A percentile compares a stretch with the other conserved stretches of the same genome.
Evolutionary conservation across 2,113 vertebrate genomes (phyloP).

Genomic region (Gallinago paraguaiae): DNA sequence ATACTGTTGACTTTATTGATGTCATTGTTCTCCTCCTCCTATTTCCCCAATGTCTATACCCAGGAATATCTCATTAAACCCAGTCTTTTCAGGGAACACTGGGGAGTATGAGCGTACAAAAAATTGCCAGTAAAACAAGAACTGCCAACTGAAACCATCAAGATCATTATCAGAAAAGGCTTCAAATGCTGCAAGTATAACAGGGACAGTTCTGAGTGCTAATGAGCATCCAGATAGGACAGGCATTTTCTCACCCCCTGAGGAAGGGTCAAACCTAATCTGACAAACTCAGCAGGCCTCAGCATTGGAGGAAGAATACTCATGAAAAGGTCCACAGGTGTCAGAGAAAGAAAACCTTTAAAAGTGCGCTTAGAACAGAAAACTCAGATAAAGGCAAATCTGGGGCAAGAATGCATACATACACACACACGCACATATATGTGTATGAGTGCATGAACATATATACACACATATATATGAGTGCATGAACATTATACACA

Average conservation of each 20-base stretch:
- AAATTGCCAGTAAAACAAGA: slow-evolving; percentile 51
- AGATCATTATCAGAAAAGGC: slow-evolving; percentile 59
- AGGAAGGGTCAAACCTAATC: slow-evolving; percentile 52
- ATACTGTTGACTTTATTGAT: slow-evolving; percentile 45
- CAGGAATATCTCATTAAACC: slow-evolving; percentile 66
- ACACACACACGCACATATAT: not conserved
- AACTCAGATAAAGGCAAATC: not conserved
- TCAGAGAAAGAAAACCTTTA: slow-evolving; percentile 13
- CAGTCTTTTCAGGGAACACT: not conserved
- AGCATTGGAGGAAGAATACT: not conserved
- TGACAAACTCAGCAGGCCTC: slow-evolving; percentile 29
- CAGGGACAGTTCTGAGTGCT: slow-evolving; percentile 21
- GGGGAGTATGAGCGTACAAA: slow-evolving; percentile 20
- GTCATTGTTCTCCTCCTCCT: slow-evolving; percentile 62
- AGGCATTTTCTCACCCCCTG: slow-evolving; percentile 18
- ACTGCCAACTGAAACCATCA: slow-evolving; percentile 42
- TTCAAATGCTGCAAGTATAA: slow-evolving; percentile 50
- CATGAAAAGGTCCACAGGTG: slow-evolving; percentile 32
- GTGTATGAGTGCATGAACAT: not conserved
- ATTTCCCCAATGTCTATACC: slow-evolving; percentile 23
- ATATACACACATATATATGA: no score
- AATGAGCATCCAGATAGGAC: slow-evolving; percentile 56
- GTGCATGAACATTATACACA: not conserved
- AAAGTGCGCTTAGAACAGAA: not conserved
- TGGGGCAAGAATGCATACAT: not conserved